Percentiles rank a stretch among this genome's conserved stretches.
phyloP scores from a whole-genome alignment of 2,888 invertebrate genomes.

The Cheiracanthium punctorium region DNA sequence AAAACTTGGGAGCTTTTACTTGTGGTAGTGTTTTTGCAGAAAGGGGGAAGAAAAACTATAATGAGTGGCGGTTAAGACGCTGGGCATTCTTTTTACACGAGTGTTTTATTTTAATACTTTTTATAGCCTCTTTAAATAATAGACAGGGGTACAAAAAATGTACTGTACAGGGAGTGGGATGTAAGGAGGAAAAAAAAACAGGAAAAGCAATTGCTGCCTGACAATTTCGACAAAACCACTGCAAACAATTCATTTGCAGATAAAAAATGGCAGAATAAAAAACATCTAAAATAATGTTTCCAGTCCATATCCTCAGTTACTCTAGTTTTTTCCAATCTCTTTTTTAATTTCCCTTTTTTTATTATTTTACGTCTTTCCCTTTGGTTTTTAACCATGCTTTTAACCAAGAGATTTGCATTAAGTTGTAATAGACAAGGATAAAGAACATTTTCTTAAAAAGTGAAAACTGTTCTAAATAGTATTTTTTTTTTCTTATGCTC shows the following conservation, averaged over 20 bases:
- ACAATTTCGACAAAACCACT: slow-evolving; percentile 68
- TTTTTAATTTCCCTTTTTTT: slow-evolving; percentile 4
- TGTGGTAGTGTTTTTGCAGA: slow-evolving; percentile 15
- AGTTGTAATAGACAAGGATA: slow-evolving; percentile 51
- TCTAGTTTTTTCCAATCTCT: slow-evolving; percentile 32
- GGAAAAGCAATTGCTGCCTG: slow-evolving; percentile 57
- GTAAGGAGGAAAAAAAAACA: background rate
- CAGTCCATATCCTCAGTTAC: slow-evolving; percentile 40
- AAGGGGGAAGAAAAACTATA: slow-evolving; percentile 48
- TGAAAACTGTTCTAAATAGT: background rate
- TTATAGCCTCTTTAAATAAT: slow-evolving; percentile 57
- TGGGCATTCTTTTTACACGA: slow-evolving; percentile 52
- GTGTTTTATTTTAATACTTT: slow-evolving; percentile 66
- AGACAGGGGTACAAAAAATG: slow-evolving; percentile 5
- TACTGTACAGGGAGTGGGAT: slow-evolving; percentile 2
- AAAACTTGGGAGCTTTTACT: background rate
- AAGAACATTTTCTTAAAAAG: slow-evolving; percentile 34
- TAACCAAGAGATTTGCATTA: slow-evolving; percentile 63
- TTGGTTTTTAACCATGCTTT: slow-evolving; percentile 61
- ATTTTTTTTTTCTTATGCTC: slow-evolving; percentile 23
- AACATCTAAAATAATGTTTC: slow-evolving; percentile 33
- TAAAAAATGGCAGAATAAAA: slow-evolving; percentile 21
- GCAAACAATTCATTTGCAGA: slow-evolving; percentile 62
- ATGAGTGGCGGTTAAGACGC: slow-evolving; percentile 61
- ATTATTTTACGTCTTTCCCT: slow-evolving; percentile 30